A percentile compares a stretch with the other conserved stretches of the same genome.
Conservation (phyloP, 2,888 invertebrate species). For the Heliconius aoede region DNA sequence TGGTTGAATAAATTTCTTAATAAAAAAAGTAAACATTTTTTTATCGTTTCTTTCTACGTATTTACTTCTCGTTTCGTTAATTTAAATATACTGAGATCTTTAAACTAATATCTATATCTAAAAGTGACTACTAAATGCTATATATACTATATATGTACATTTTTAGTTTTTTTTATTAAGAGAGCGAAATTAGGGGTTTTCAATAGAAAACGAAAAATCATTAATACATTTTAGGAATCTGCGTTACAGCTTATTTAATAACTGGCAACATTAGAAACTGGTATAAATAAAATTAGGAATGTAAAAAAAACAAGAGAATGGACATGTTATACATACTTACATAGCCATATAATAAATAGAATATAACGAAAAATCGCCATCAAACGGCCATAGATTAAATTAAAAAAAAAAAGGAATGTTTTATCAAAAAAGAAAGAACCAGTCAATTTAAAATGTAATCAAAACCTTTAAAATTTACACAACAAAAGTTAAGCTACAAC, state of each 20-base stretch:
- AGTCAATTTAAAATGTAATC: not conserved
- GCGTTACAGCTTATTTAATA: conserved; percentile 1
- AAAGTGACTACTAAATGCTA: conserved; percentile 47
- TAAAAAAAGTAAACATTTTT: not conserved
- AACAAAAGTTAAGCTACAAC: not conserved
- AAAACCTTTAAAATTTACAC: not conserved
- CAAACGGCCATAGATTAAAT: not conserved
- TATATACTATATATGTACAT: conserved; percentile 33
- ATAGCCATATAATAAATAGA: not conserved
- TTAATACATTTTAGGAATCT: conserved; percentile 14
- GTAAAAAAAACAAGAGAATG: not conserved
- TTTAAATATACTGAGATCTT: conserved; percentile 47
- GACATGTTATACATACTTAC: not conserved
- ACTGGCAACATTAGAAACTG: conserved; percentile 22
- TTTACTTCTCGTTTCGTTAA: not conserved
- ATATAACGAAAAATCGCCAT: not conserved
- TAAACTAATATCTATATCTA: conserved; percentile 45
- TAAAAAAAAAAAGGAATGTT: not conserved
- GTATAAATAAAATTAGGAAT: conserved; percentile 21
- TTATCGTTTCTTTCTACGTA: not conserved
- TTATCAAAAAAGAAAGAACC: not conserved
- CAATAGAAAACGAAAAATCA: conserved; percentile 19
- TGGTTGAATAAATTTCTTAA: not conserved
- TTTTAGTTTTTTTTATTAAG: not conserved
- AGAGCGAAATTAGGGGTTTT: not conserved